Conservation (phyloP, 2,888 invertebrate species). For the Xestia c-nigrum region DNA sequence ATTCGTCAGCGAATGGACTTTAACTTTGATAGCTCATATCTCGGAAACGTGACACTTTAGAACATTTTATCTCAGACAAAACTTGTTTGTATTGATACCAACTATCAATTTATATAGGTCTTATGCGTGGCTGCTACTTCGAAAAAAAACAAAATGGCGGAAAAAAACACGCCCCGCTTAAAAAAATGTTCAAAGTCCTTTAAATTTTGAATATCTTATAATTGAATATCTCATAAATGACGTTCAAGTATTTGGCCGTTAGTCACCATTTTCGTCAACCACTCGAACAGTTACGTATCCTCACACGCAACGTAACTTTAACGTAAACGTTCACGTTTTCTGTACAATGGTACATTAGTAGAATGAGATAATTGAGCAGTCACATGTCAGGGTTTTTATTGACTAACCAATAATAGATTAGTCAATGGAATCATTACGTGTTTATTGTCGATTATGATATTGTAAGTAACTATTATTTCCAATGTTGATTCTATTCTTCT, state of each 20-base stretch:
- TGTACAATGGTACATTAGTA: conserved; percentile 21
- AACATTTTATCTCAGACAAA: no score
- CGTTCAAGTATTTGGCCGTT: not conserved
- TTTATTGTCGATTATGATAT: conserved; percentile 21
- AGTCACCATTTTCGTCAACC: not conserved
- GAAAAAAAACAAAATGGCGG: no score
- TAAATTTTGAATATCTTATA: no score
- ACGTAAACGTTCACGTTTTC: conserved; percentile 33
- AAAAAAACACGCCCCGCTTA: no score
- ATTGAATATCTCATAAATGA: no score
- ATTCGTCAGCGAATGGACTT: no score
- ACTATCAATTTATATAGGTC: no score
- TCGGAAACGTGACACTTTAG: no score
- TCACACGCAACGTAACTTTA: not conserved
- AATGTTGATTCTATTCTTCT: not conserved
- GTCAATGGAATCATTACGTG: conserved; percentile 44
- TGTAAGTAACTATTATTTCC: conserved; percentile 1
- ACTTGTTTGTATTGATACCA: no score
- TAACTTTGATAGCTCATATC: no score
- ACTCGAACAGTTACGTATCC: not conserved
- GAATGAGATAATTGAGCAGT: conserved; percentile 53
- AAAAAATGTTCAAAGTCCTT: no score
- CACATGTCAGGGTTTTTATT: conserved; percentile 48
- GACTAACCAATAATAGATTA: conserved; percentile 37
- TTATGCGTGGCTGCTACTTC: no score